phyloP scores from a whole-genome alignment of 2,113 vertebrate genomes.

The Anoura caudifer region DNA sequence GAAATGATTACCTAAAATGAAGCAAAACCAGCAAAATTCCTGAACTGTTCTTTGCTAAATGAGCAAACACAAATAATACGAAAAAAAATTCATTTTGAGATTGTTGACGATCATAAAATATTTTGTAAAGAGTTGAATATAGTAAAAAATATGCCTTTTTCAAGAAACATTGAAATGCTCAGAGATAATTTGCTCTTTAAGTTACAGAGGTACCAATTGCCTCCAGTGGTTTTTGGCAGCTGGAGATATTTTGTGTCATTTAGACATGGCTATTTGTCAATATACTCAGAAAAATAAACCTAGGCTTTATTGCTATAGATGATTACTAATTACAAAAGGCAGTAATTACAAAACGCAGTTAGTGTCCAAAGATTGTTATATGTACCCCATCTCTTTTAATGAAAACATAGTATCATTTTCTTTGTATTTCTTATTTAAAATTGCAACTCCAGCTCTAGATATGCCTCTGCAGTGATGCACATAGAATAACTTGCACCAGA shows the following conservation, averaged over 20 bases:
- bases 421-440: constrained; percentile 41
- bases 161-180: not conserved
- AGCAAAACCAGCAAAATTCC: constrained; percentile 23
- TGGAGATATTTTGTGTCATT: constrained; percentile 11
- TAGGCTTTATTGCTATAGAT: not conserved
- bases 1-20: constrained; percentile 7
- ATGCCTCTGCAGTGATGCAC: not conserved
- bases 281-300: not conserved
- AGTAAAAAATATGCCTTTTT: not conserved
- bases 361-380: constrained; percentile 9
- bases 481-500: constrained; percentile 3
- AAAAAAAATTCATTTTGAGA: not conserved
- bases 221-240: not conserved
- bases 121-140: not conserved
- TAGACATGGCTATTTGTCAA: constrained; percentile 17
- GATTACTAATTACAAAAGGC: not conserved
- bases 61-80: not conserved
- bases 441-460: not conserved
- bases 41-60: not conserved
- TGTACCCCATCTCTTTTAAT: constrained; percentile 16
- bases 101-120: not conserved
- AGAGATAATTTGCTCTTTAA: constrained; percentile 20
- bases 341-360: constrained; percentile 38
- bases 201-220: constrained; percentile 1
- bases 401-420: not conserved